phyloP scores from a whole-genome alignment of 2,888 invertebrate species.

The Pachliopta kotzebuea region DNA sequence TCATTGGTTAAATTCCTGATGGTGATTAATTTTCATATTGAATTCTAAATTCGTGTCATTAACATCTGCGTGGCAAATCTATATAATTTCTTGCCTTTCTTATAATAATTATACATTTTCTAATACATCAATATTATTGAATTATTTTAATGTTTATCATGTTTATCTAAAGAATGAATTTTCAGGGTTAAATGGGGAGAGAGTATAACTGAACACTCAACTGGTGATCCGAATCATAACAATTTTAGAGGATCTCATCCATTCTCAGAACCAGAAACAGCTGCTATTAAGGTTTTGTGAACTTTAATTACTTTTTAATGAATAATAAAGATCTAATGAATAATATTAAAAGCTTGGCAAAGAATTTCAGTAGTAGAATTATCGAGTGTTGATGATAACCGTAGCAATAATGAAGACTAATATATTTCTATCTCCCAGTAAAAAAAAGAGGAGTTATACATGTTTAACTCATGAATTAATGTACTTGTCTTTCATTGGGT shows the following conservation, averaged over 20 bases:
- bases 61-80: background rate
- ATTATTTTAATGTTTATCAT: background rate
- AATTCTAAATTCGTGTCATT: background rate
- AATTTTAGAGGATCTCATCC: conserved; percentile 62
- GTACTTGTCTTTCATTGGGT: too few relatives aligned
- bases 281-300: conserved; percentile 59
- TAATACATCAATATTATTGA: too few relatives aligned
- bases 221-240: conserved; percentile 56
- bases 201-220: conserved; percentile 42
- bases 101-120: too few relatives aligned
- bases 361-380: background rate
- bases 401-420: too few relatives aligned
- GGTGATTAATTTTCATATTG: too few relatives aligned
- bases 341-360: background rate
- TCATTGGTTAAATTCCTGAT: too few relatives aligned
- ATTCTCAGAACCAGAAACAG: conserved; percentile 68
- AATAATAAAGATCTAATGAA: background rate
- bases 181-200: conserved; percentile 70
- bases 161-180: conserved; percentile 27
- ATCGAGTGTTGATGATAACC: background rate
- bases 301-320: background rate
- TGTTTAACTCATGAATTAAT: too few relatives aligned
- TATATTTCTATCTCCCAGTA: too few relatives aligned
- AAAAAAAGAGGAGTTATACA: too few relatives aligned
- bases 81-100: too few relatives aligned